phyloP scores from a whole-genome alignment of 1,140 invertebrate genomes.

The Argopecten irradians region DNA sequence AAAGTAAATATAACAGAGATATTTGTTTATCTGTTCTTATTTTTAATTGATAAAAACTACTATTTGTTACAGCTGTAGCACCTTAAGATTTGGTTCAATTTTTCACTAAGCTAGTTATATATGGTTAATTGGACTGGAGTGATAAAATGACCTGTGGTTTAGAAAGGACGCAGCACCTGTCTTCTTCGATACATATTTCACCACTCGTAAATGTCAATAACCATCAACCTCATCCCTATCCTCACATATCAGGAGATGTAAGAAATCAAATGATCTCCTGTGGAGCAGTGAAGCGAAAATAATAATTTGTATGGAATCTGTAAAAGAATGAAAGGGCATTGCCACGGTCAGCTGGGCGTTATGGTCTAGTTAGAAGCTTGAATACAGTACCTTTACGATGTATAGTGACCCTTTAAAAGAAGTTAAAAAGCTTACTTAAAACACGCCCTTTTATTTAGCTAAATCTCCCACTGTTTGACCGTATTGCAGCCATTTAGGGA shows the following conservation, averaged over 20 bases:
- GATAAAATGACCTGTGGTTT: background rate
- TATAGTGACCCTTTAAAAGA: background rate
- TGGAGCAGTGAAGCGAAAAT: background rate
- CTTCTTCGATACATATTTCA: background rate
- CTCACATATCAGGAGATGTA: background rate
- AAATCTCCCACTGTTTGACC: background rate
- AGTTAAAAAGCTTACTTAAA: background rate
- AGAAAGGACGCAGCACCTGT: background rate
- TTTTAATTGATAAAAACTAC: too few relatives aligned
- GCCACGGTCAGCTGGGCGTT: background rate
- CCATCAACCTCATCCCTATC: background rate
- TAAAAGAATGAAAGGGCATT: background rate
- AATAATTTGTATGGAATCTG: background rate
- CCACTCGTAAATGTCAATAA: background rate
- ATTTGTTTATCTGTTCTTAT: too few relatives aligned
- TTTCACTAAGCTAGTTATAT: background rate
- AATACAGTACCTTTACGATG: background rate
- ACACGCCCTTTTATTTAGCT: background rate
- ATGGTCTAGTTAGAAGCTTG: background rate
- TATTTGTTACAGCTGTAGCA: too few relatives aligned
- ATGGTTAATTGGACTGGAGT: background rate
- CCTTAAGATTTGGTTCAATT: background rate
- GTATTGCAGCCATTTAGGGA: slow-evolving; percentile 21
- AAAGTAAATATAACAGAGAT: too few relatives aligned
- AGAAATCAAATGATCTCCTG: slow-evolving; percentile 17